phyloP scores from a whole-genome alignment of 92 coral and sea anemone species.

The Epizoanthus fatuus region DNA sequence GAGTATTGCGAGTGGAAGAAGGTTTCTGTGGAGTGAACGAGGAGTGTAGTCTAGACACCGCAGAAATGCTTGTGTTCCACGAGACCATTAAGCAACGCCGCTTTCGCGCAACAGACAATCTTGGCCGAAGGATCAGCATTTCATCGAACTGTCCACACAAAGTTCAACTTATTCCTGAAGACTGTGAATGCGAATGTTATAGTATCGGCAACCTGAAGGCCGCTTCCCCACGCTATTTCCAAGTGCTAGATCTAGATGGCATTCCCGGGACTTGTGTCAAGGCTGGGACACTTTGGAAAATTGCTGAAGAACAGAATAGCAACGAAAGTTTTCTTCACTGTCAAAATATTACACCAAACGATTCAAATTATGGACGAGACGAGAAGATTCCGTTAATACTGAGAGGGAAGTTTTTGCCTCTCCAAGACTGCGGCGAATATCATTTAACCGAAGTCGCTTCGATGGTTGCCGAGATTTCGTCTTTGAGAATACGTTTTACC shows the following conservation, averaged over 20 bases:
- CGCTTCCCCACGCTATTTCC: slow-evolving; percentile 28
- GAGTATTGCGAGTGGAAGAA: slow-evolving; percentile 33
- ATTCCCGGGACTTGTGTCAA: slow-evolving; percentile 26
- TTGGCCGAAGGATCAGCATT: slow-evolving; percentile 35
- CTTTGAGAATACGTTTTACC: slow-evolving; percentile 35
- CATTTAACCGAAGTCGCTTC: slow-evolving; percentile 36
- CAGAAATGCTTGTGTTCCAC: slow-evolving; percentile 28
- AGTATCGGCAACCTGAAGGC: slow-evolving; percentile 2
- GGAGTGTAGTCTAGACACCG: slow-evolving; percentile 12
- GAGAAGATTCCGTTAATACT: slow-evolving; percentile 32
- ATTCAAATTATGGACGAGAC: slow-evolving; percentile 21
- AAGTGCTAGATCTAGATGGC: slow-evolving; percentile 22
- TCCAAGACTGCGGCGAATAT: slow-evolving; percentile 38
- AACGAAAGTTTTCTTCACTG: slow-evolving; percentile 13
- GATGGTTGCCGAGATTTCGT: slow-evolving; percentile 37
- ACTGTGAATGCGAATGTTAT: slow-evolving; percentile 37
- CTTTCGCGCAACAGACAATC: slow-evolving; percentile 20
- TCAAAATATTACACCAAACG: slow-evolving; percentile 10
- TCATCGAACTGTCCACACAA: slow-evolving; percentile 36
- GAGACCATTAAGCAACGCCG: slow-evolving; percentile 26
- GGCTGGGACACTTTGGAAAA: slow-evolving; percentile 33
- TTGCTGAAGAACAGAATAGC: not conserved
- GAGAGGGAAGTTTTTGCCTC: slow-evolving; percentile 39
- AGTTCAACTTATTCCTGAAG: slow-evolving; percentile 32
- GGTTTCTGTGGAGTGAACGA: slow-evolving; percentile 45